These are phyloP conservation scores for Wasmannia auropunctata DNA, from an alignment of 1,140 invertebrate genomes.

Conservation along the genomic window DNA sequence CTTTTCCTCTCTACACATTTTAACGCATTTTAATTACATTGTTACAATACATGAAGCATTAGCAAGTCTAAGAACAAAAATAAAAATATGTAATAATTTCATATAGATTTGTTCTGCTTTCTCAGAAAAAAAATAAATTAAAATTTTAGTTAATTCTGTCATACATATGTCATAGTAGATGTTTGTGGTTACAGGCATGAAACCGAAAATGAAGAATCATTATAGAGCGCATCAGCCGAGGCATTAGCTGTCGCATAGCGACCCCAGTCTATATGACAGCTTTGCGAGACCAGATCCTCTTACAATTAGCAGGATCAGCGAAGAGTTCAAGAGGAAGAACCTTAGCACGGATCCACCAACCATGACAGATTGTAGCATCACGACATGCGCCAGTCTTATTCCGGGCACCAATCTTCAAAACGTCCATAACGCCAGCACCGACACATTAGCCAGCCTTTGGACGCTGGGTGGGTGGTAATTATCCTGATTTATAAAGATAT, in stretches of 20 bases:
- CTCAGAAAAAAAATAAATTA: not conserved
- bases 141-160: not conserved
- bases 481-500: not conserved
- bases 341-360: slow-evolving; percentile 86
- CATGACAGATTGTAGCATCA: slow-evolving; percentile 84
- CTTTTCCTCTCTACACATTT: too few relatives aligned
- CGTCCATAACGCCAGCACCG: slow-evolving; percentile 87
- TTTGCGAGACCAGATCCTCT: slow-evolving; percentile 92
- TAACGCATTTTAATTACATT: too few relatives aligned
- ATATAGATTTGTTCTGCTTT: too few relatives aligned
- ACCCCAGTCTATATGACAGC: slow-evolving; percentile 92
- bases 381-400: slow-evolving; percentile 86
- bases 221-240: slow-evolving; percentile 97
- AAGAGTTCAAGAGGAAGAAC: slow-evolving; percentile 83
- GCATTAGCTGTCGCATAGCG: slow-evolving; percentile 95
- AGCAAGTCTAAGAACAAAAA: too few relatives aligned
- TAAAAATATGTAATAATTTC: too few relatives aligned
- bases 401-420: slow-evolving; percentile 85
- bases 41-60: too few relatives aligned
- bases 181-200: slow-evolving; percentile 89
- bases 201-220: slow-evolving; percentile 96
- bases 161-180: not conserved
- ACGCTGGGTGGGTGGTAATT: slow-evolving; percentile 89
- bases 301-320: slow-evolving; percentile 86
- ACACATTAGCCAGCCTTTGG: slow-evolving; percentile 91